Evolutionary conservation across 2,888 invertebrate species (phyloP), one percentile per base, ranked within the genome.

Genomic region (Philonicus albiceps): DNA sequence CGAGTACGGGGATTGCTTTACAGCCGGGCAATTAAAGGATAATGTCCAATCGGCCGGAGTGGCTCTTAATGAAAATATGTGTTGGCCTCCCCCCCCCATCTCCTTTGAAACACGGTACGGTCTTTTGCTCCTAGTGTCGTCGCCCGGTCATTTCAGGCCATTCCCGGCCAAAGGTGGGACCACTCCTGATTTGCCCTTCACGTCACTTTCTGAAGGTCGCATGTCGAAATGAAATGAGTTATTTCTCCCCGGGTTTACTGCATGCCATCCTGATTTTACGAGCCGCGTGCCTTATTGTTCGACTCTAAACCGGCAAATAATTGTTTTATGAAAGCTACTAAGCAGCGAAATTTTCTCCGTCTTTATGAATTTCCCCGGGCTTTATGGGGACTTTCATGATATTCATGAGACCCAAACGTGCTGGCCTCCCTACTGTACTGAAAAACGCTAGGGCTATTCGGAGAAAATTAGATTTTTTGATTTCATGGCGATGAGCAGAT

Each of bases 251-350:
- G 27, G 31, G 86, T 87, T 87, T 87, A 87, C 84, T 86, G 80
- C 86, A 87, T 55, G 83, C 87, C 85, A 87, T 86, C 73, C 73
- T 75, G 83, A 86, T 74, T 87, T 87, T 87, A 87, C 80, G 87
- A 86, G 81, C 86, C 83, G 86, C 87, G 87, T 86, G 87, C 83
- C 83, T 83, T 83, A 64, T 64, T 83, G 83, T 83, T 64, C 72
- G 72, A 55, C 83, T 83, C 72, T 83, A 83, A 83, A 83, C 83
- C 83, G 72, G 83, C 30, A 37, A 72, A 83, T 83, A 83, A 83
- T 83, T 83, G 83, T 83, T 83, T 83, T 83, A 83, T 83, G 83
- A 83, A 83, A 83, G 83, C 83, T 83, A 64, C 72, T 83, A 72
- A 83, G 72, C 83, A 83, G 34, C 83, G 40, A 83, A 64, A 64